Evolutionary conservation across 2,888 invertebrate species (phyloP), one percentile per base, ranked within the genome.

Genomic region (Eilema caniola): DNA sequence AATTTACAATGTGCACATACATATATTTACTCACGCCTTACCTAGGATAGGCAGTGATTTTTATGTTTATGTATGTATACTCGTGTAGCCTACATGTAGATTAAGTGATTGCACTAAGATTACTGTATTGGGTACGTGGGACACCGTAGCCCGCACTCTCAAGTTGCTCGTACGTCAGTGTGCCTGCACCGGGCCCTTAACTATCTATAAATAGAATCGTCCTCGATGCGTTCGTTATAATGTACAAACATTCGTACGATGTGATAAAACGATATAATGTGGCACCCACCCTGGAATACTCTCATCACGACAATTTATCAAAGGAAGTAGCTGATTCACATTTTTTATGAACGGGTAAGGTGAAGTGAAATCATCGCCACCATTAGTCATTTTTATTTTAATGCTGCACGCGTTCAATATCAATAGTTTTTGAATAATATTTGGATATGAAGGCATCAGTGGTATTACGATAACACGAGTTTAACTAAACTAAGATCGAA

Each of bases 301-400:
- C 88, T 90, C 84, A 85, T 89, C 90, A 88, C 86, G 85, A 85
- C 91, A 91, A 93, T 92, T 93, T 90, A 88, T 84, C 85, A 92
- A 90, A 93, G 94, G 94, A 95, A 93, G 93, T 86, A 85, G 90
- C 92, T 93, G 92, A 93, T 94, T 94, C 93, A 92, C 90, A 91
- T 92, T 94, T 94, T n/a, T 94, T 92, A 93, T 93, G 89, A 93
- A 92, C 88, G 83, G 89, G 89, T 93, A 92, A 93, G 93, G 90
- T 92, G 91, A 82, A 86, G 80, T 85, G 85, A 90, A 91, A 89
- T 91, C 91, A 91, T 89, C 84, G 78, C 41, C 11, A 81, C 62
- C 53, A 73, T 77, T 80, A 76, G 65, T 72, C 70, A 71, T 68
- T 67, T 73, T 76, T 77, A 69, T 77, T 74, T 75, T 77, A 78